Percentiles rank a stretch among this genome's conserved stretches.
phyloP scores from a whole-genome alignment of 2,113 vertebrate genomes.

The Paramormyrops kingsleyae region DNA sequence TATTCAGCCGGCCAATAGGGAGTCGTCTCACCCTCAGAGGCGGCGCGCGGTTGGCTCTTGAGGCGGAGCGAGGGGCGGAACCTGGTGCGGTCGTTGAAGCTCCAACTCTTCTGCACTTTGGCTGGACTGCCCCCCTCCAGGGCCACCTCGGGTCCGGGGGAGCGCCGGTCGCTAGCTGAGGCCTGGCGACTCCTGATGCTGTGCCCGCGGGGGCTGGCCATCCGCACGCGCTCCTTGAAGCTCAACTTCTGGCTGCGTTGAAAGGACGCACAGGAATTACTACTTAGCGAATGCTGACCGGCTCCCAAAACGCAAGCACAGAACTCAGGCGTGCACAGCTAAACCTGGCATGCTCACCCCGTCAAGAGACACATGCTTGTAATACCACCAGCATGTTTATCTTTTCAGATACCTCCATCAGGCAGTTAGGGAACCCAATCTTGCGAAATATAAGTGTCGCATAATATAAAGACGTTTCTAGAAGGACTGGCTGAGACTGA shows the following conservation, averaged over 20 bases:
- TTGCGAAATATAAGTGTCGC: neutral
- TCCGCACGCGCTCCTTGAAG: conserved; percentile 94
- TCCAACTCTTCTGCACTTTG: conserved; percentile 99
- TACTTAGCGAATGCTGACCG: too few relatives aligned
- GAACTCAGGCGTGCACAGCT: neutral
- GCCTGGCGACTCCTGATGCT: conserved; percentile 87
- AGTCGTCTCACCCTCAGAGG: conserved; percentile 71
- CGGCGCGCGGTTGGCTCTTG: conserved; percentile 86
- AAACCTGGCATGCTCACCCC: neutral
- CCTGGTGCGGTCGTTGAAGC: conserved; percentile 93
- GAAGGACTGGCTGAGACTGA: neutral
- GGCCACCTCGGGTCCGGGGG: conserved; percentile 76
- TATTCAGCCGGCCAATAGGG: neutral
- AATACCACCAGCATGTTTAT: neutral
- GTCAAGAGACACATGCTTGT: neutral
- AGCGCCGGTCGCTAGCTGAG: conserved; percentile 83
- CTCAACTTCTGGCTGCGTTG: conserved; percentile 89
- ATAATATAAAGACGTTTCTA: neutral
- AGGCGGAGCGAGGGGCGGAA: conserved; percentile 88
- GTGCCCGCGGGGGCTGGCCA: conserved; percentile 95
- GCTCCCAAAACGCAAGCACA: neutral
- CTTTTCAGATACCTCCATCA: neutral
- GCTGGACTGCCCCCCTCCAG: conserved; percentile 76
- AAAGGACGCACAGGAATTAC: conserved; percentile 20
- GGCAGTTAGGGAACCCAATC: neutral